A percentile compares a stretch with the other conserved stretches of the same genome.
These are phyloP conservation scores for Ligdia adustata DNA, from an alignment of 2,888 invertebrate genomes.

Conservation along the genomic window DNA sequence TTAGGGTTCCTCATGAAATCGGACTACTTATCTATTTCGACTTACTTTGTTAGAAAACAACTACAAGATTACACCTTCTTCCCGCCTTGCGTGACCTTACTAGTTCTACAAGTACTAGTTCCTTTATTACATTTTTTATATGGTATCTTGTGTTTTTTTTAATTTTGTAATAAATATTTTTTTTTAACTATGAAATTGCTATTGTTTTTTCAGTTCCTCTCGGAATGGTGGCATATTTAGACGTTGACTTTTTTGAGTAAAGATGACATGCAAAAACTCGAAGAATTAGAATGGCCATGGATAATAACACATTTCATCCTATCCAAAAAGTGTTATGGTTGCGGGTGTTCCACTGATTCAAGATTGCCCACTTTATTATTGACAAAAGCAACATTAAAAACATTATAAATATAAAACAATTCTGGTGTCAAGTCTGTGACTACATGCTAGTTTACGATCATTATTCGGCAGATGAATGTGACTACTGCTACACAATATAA, in stretches of 20 bases:
- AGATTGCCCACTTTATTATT: too few relatives aligned
- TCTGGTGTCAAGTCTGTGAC: background rate
- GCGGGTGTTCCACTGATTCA: too few relatives aligned
- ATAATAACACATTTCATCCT: background rate
- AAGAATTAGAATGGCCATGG: background rate
- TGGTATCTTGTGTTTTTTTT: background rate
- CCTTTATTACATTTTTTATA: conserved; percentile 2
- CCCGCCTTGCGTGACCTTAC: background rate
- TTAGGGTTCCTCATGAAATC: conserved; percentile 8
- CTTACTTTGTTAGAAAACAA: conserved; percentile 3
- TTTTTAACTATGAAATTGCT: background rate
- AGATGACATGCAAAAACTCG: background rate
- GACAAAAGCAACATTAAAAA: too few relatives aligned
- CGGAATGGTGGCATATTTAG: conserved; percentile 1
- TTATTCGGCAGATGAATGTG: background rate
- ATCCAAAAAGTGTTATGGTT: background rate
- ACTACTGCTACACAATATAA: background rate
- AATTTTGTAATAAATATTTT: background rate
- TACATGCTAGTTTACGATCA: background rate
- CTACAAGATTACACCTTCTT: conserved; percentile 2
- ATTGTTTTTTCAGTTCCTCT: conserved; percentile 6
- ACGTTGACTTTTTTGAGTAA: conserved; percentile 3
- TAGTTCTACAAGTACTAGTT: background rate
- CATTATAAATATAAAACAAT: background rate
- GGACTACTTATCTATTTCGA: background rate